Conservation (phyloP, 1,140 invertebrate species). For the Drosophila guanche region DNA sequence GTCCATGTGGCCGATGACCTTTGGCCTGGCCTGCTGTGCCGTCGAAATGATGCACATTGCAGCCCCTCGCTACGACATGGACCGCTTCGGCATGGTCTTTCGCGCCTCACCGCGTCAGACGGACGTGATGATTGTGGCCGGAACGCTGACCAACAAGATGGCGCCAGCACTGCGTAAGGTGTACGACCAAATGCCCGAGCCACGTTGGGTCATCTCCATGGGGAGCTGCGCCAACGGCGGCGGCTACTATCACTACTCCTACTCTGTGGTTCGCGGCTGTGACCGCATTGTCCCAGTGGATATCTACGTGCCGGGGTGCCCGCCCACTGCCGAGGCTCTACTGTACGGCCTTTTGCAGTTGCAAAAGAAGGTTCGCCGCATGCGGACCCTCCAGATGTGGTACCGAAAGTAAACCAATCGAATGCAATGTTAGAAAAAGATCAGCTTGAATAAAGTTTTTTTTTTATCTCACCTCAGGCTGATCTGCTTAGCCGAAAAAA, state of each 20-base stretch:
- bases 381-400: conserved; percentile 93
- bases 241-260: conserved; percentile 99
- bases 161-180: conserved; percentile 97
- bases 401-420: conserved; percentile 90
- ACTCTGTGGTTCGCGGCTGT: conserved; percentile 97
- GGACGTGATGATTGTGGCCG: conserved; percentile 98
- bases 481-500: conserved; percentile 24
- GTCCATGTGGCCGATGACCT: conserved; percentile 97
- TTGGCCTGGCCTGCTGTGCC: conserved; percentile 98
- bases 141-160: conserved; percentile 99
- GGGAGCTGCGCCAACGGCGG: conserved; percentile 99
- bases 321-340: conserved; percentile 97
- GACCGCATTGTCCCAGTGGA: conserved; percentile 99
- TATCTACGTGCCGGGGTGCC: conserved; percentile 99
- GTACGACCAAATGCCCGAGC: conserved; percentile 97
- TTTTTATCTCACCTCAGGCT: conserved; percentile 5
- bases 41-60: conserved; percentile 99
- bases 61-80: conserved; percentile 98
- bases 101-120: conserved; percentile 97
- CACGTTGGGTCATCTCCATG: conserved; percentile 98
- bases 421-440: not conserved
- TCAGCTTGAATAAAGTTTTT: not conserved
- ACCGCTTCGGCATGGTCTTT: conserved; percentile 95
- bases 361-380: conserved; percentile 97
- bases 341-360: conserved; percentile 96